phyloP scores from a whole-genome alignment of 2,797 vertebrate genomes.

The Botia kubotai region DNA sequence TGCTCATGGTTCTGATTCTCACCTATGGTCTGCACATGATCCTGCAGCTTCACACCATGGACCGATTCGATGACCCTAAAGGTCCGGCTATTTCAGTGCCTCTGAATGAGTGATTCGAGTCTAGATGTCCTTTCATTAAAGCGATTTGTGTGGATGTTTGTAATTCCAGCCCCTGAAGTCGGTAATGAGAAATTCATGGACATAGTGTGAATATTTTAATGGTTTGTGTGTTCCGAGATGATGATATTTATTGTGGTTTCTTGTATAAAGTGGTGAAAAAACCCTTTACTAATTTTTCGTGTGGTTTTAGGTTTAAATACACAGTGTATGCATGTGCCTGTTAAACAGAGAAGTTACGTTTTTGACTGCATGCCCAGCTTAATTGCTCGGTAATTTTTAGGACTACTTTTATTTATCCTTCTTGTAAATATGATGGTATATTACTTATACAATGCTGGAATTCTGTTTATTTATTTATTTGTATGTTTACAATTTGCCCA shows the following conservation, averaged over 20 bases:
- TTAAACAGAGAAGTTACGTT: background rate
- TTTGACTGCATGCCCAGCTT: background rate
- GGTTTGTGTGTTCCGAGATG: background rate
- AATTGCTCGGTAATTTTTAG: background rate
- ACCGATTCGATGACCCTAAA: conserved; percentile 92
- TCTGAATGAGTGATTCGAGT: conserved; percentile 79
- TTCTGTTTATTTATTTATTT: conserved; percentile 1
- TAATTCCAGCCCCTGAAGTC: background rate
- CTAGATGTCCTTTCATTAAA: background rate
- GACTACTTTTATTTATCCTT: background rate
- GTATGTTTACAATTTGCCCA: conserved; percentile 25
- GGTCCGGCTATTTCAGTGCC: conserved; percentile 86
- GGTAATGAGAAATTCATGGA: background rate
- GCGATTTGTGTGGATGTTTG: background rate
- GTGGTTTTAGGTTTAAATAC: background rate
- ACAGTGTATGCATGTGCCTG: background rate
- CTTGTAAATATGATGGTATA: background rate
- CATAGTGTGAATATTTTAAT: background rate
- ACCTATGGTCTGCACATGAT: conserved; percentile 91
- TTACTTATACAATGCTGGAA: background rate
- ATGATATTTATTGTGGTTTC: background rate
- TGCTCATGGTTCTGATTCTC: conserved; percentile 85
- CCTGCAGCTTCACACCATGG: conserved; percentile 89
- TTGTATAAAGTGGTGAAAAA: background rate
- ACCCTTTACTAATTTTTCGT: background rate